phyloP scores from a whole-genome alignment of 2,888 invertebrate genomes.

The Heliconius cydno region DNA sequence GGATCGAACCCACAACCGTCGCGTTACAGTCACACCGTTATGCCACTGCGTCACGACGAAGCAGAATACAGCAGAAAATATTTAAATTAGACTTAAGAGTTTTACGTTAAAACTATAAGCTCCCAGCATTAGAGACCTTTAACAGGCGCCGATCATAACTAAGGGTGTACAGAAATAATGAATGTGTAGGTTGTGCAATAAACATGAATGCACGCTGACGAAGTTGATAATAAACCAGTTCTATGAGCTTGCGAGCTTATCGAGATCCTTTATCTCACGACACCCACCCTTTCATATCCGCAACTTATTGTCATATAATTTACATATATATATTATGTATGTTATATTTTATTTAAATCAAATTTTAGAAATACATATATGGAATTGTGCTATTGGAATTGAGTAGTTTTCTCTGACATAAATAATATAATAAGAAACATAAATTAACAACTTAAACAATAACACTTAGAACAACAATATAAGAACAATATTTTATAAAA shows the following conservation, averaged over 20 bases:
- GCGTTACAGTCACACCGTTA: too few species aligned
- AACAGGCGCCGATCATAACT: neutral
- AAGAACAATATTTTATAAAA: neutral
- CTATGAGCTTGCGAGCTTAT: slow-evolving; percentile 32
- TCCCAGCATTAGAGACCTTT: neutral
- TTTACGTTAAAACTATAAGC: neutral
- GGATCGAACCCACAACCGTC: too few species aligned
- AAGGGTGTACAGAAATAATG: slow-evolving; percentile 21
- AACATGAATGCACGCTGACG: slow-evolving; percentile 25
- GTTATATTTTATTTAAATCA: neutral
- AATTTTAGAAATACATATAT: neutral
- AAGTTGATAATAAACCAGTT: slow-evolving; percentile 40
- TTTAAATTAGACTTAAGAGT: neutral
- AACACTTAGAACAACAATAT: too few species aligned
- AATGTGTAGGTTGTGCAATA: slow-evolving; percentile 35
- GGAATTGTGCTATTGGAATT: neutral
- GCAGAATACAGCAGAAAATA: neutral
- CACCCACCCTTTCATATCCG: slow-evolving; percentile 43
- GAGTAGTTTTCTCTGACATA: neutral
- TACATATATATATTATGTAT: neutral
- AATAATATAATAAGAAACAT: too few species aligned
- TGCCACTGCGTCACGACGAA: too few species aligned
- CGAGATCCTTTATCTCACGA: slow-evolving; percentile 37
- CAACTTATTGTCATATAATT: slow-evolving; percentile 22
- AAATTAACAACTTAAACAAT: too few species aligned